A percentile compares a stretch with the other conserved stretches of the same genome.
Conservation (phyloP, 1,140 invertebrate species). For the Philotrypesis tridentata region DNA sequence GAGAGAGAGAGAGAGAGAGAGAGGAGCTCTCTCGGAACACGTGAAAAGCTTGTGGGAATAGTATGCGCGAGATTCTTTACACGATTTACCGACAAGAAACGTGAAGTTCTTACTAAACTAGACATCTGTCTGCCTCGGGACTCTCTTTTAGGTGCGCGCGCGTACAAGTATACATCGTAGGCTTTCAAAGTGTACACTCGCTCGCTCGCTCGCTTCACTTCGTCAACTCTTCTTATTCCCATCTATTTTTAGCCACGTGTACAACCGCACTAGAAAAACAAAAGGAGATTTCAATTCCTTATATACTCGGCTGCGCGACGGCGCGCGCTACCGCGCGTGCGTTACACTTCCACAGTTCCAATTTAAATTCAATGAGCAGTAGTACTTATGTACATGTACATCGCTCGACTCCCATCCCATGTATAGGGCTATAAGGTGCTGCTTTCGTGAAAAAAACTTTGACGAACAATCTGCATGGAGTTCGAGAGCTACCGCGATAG, state of each 20-base stretch:
- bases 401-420: background rate
- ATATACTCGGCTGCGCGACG: background rate
- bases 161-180: background rate
- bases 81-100: slow-evolving; percentile 64
- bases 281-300: slow-evolving; percentile 13
- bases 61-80: slow-evolving; percentile 55
- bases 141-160: background rate
- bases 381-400: background rate
- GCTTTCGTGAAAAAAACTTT: background rate
- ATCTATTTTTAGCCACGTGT: slow-evolving; percentile 23
- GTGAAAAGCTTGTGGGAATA: background rate
- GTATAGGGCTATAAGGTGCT: no score
- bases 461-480: background rate
- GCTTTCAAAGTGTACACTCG: background rate
- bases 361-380: slow-evolving; percentile 34
- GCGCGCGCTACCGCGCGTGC: background rate
- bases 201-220: background rate
- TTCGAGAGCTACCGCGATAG: no score
- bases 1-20: no score
- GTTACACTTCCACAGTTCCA: slow-evolving; percentile 5
- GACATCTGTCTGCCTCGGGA: background rate
- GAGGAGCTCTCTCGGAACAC: background rate
- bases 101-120: slow-evolving; percentile 58
- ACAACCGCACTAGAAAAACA: slow-evolving; percentile 12
- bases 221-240: background rate